Evolutionary conservation across 2,113 vertebrate genomes (phyloP).

Genomic region (Setophaga petechia): DNA sequence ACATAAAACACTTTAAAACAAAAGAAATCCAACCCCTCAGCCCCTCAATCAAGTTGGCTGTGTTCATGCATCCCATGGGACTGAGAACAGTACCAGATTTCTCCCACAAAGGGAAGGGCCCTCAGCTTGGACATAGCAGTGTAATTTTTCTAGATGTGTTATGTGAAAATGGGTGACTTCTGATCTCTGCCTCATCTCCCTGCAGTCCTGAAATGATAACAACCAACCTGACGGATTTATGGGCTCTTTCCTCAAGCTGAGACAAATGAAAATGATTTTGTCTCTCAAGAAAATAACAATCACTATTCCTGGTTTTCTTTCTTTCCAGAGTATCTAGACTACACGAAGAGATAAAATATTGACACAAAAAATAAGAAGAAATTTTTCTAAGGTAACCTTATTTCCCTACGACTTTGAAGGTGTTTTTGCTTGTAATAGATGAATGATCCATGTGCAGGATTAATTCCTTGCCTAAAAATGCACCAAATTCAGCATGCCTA

Average conservation of each 20-base stretch:
- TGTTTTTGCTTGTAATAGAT: not conserved
- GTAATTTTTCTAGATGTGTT: not conserved
- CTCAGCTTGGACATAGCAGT: not conserved
- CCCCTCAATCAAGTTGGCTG: not conserved
- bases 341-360: not conserved
- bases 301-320: not conserved
- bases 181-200: not conserved
- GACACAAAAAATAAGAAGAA: not conserved
- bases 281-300: not conserved
- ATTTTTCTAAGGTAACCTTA: not conserved
- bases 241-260: not conserved
- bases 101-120: not conserved
- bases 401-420: not conserved
- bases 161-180: not conserved
- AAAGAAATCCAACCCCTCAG: not conserved
- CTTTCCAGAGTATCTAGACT: not conserved
- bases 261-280: not conserved
- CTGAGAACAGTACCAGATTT: not conserved
- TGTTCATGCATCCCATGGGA: not conserved
- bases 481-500: not conserved
- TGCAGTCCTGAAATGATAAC: not conserved
- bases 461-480: not conserved
- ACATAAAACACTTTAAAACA: not conserved
- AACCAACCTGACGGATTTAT: not conserved
- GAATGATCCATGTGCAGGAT: not conserved